phyloP scores from a whole-genome alignment of 2,888 invertebrate genomes.

The Lamellibrachia columna region DNA sequence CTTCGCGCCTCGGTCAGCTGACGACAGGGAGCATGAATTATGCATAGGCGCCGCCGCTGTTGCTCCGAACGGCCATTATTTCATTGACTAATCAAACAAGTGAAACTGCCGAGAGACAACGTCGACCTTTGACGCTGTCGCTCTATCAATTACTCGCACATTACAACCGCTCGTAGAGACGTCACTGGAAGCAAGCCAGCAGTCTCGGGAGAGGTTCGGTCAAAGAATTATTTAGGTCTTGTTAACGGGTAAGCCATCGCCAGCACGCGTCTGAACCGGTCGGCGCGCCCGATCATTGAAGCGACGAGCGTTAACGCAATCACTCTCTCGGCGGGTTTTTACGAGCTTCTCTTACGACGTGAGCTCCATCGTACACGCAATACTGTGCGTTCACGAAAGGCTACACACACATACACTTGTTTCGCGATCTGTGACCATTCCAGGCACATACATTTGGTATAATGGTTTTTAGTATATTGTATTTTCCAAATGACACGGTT shows the following conservation, averaged over 20 bases:
- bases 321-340: not conserved
- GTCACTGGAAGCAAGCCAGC: not conserved
- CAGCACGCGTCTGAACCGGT: not conserved
- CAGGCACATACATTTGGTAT: no score
- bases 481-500: no score
- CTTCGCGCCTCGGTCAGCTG: constrained; percentile 12
- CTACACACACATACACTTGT: no score
- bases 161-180: constrained; percentile 6
- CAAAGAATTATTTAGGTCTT: constrained; percentile 11
- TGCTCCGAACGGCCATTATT: constrained; percentile 5
- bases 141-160: constrained; percentile 16
- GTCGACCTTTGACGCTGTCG: constrained; percentile 16
- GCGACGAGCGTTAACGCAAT: not conserved
- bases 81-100: constrained; percentile 16
- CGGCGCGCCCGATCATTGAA: not conserved
- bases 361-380: not conserved
- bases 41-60: not conserved
- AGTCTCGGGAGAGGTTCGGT: constrained; percentile 10
- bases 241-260: not conserved
- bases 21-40: constrained; percentile 12
- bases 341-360: not conserved
- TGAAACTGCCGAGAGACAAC: not conserved
- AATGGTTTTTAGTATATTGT: no score
- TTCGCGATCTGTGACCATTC: no score
- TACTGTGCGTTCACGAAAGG: not conserved